phyloP scores from a whole-genome alignment of 1,140 invertebrate genomes.

The Pseudobourletiella spinata region DNA sequence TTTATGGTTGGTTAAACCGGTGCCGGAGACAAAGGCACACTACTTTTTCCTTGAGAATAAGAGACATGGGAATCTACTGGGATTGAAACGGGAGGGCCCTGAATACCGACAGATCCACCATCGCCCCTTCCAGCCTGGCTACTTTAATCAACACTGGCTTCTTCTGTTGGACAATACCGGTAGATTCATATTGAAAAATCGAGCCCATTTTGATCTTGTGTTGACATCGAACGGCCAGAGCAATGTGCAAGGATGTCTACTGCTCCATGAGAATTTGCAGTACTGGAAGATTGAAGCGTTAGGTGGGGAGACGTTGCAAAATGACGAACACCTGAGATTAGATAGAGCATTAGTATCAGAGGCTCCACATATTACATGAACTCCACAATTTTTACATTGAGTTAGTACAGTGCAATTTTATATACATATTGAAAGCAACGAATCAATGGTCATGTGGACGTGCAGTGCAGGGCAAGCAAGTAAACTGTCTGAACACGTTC shows the following conservation, averaged over 20 bases:
- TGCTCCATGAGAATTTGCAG: neutral
- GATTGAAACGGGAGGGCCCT: neutral
- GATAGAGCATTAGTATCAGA: too few relatives aligned
- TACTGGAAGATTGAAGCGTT: neutral
- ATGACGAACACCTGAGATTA: too few relatives aligned
- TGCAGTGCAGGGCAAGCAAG: too few relatives aligned
- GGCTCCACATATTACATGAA: too few relatives aligned
- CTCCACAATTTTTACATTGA: too few relatives aligned
- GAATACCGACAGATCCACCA: conserved; percentile 4
- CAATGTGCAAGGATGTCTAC: neutral
- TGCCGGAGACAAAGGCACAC: neutral
- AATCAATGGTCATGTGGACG: too few relatives aligned
- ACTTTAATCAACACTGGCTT: neutral
- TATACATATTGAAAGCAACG: too few relatives aligned
- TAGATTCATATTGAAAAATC: neutral
- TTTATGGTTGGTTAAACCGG: neutral
- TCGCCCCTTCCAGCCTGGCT: neutral
- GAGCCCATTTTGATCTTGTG: neutral
- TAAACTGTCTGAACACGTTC: too few relatives aligned
- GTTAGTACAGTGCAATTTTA: too few relatives aligned
- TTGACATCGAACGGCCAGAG: neutral
- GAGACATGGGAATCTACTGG: neutral
- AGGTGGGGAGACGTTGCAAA: too few relatives aligned
- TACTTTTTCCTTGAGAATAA: neutral
- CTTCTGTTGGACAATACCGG: neutral